Base-by-base conservation (phyloP, 2,113 vertebrate genomes). In the Aspiorhynchus laticeps region DNA sequence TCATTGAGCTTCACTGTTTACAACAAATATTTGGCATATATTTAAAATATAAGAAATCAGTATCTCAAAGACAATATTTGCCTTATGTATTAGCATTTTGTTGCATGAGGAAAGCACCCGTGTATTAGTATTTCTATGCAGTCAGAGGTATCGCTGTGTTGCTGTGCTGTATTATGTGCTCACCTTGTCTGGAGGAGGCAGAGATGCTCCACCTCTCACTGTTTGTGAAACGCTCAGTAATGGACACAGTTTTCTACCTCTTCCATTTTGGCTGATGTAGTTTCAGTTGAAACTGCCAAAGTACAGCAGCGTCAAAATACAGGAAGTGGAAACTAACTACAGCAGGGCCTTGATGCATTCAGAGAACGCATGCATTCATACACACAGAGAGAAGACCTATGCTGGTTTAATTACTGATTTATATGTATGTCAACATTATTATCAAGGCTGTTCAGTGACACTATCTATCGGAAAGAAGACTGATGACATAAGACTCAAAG, bases 161-260 rank as follows among this genome's bases (percentile, higher is more conserved):
- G 17, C 9, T n/a, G 31, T 85, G 0, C 36, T 88, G 9, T 90
- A 80, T 9, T 78, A 90, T 9, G 41, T 8, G 0, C 78, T 91
- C 51, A 74, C 28, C 21, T 69, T 63, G 31, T 19, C 46, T 56
- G 75, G 75, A 26, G 11, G 69, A 63, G 81, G 73, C 10, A 48
- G 46, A 15, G 26, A 73, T 33, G 69, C 19, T 69, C 46, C 61
- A 17, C 84, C 79, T 48, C 46, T 86, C 5, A 79, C 87, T 31
- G 78, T 88, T 19, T 9, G 71, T 7, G 61, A 83, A 36, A 67
- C 71, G 46, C 26, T 88, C 28, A 86, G 69, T 21, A 88, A 83
- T 53, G 38, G 75, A 3, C 83, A 88, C n/a, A 51, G 41, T 11
- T 43, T 88, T 31, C 56, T 83, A 38, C 9, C 63, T 24, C 46